Evolutionary conservation across 2,113 vertebrate genomes (phyloP).

Genomic region (rabbit (Oryctolagus cuniculus)): DNA sequence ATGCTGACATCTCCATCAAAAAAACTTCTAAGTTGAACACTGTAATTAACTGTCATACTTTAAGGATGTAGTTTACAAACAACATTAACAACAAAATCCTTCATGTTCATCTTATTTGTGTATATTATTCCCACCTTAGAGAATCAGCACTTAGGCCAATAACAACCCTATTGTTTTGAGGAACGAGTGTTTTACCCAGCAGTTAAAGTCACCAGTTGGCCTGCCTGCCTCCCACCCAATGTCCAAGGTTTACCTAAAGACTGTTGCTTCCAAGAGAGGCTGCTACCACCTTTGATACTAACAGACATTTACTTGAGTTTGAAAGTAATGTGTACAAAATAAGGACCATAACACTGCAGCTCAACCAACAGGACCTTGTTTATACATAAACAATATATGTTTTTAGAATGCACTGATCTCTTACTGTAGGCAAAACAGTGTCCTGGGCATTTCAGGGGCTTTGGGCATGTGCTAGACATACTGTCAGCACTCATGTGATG

Average conservation of each 20-base stretch:
- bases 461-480: neutral
- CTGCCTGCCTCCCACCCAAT: too few species aligned
- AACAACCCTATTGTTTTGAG: neutral
- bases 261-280: neutral
- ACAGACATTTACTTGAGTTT: neutral
- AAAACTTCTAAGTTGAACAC: neutral
- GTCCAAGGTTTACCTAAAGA: neutral
- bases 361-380: neutral
- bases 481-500: neutral
- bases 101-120: neutral
- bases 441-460: neutral
- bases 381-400: neutral
- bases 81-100: neutral
- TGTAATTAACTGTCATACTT: neutral
- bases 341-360: neutral
- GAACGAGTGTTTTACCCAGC: too few species aligned
- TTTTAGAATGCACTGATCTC: neutral
- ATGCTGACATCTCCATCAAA: neutral
- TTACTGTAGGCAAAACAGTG: neutral
- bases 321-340: neutral
- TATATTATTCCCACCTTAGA: neutral
- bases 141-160: neutral
- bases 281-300: neutral
- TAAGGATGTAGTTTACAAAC: neutral
- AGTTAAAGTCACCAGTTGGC: too few species aligned